Conservation (phyloP, 2,888 invertebrate genomes). For the Melanostoma mellinum region DNA sequence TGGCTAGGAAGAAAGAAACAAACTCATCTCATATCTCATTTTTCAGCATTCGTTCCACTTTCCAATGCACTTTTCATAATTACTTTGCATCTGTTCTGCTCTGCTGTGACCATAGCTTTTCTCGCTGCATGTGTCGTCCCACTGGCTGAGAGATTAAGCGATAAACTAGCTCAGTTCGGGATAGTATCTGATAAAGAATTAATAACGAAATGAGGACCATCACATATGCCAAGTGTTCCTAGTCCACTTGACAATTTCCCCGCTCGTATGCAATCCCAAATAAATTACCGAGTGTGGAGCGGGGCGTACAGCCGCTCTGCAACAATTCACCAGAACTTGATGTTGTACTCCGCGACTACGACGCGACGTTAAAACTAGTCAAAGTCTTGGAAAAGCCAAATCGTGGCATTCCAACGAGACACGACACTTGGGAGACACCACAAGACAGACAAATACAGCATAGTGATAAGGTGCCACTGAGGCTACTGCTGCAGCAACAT, state of each 20-base stretch:
- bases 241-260: slow-evolving; percentile 57
- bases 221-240: slow-evolving; percentile 12
- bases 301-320: slow-evolving; percentile 4
- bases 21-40: slow-evolving; percentile 63
- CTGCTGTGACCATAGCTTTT: neutral
- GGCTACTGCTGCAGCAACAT: slow-evolving; percentile 42
- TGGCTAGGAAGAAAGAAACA: neutral
- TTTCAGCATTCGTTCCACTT: slow-evolving; percentile 67
- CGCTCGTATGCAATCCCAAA: slow-evolving; percentile 26
- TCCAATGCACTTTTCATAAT: slow-evolving; percentile 70
- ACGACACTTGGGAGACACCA: slow-evolving; percentile 35
- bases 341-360: slow-evolving; percentile 1
- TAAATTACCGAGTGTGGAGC: slow-evolving; percentile 48
- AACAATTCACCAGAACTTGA: slow-evolving; percentile 52
- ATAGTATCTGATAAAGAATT: slow-evolving; percentile 61
- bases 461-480: slow-evolving; percentile 57
- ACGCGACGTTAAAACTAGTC: slow-evolving; percentile 12
- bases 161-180: slow-evolving; percentile 55
- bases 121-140: slow-evolving; percentile 16
- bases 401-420: slow-evolving; percentile 64
- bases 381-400: slow-evolving; percentile 50
- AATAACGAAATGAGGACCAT: slow-evolving; percentile 48
- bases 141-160: slow-evolving; percentile 61
- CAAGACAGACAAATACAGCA: neutral
- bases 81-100: slow-evolving; percentile 40